Base-by-base conservation (phyloP, 2,113 vertebrate genomes). In the Dermatemys mawii region DNA sequence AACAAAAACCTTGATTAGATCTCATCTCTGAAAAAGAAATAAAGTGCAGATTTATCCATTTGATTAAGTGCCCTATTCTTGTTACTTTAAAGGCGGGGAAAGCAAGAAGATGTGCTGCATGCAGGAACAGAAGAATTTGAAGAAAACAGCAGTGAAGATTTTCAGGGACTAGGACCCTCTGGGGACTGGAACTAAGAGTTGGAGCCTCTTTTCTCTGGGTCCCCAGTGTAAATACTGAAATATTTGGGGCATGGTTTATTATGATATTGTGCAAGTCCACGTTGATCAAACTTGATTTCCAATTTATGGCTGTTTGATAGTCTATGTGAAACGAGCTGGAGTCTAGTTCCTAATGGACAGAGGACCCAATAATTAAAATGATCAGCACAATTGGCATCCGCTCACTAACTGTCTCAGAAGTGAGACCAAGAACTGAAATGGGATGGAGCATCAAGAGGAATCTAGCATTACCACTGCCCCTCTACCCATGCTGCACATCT, bases 211-310 rank as follows among this genome's bases (percentile, higher is more conserved):
- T 91, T 78, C 51, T 87, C 60, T 54, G 29, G 41, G 26, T 50
- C 91, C 53, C 67, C 73, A 86, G 29, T 41, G 16, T 82, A 78
- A 73, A 82, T 92, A 79, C 17, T 22, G 35, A 70, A 38, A 70
- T 70, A 38, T 70, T 38, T 70, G 63, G 9, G 63, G 19, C 7
- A 70, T 70, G 19, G 63, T 70, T 70, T 70, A 21, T 70, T 70
- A 70, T 3, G 17, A 38, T 38, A 70, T 86, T 91, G 51, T 79
- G 91, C 55, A 89, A 93, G 93, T 95, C 82, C 21, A 1, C 96
- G 95, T 94, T 95, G 94, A 88, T 54, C 88, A 92, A 95, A 94
- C 88, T 84, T 76, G 89, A 91, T 89, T 90, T 70, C 86, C 88
- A 81, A 60, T 86, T 41, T 93, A 79, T 22, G 19, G 9, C 63